Base-by-base conservation (phyloP, 2,888 invertebrate genomes). In the Drosophila stalkeri region DNA sequence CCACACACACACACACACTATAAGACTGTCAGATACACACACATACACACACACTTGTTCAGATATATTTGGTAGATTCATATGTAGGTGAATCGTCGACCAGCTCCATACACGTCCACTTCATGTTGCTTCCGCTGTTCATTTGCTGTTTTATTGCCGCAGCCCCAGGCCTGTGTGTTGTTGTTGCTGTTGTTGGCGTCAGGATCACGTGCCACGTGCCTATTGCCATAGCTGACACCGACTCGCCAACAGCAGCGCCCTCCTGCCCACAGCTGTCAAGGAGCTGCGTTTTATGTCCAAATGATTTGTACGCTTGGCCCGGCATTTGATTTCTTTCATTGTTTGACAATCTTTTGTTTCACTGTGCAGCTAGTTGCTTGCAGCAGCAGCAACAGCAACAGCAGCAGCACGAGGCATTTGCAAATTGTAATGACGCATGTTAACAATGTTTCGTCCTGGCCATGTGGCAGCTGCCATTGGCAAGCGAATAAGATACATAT, bases 341-440 rank as follows among this genome's bases (percentile, higher is more conserved):
- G 62, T 75, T 78, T 46, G 68, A 62, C 55, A 41, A 55, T 64
- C 73, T 72, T 75, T 71, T 81, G 80, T 80, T 72, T 71, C 67
- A 62, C 47, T 59, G 56, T 61, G 72, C 61, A 63, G 60, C 44
- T 23, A 35, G 39, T 23, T 31, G 39, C 49, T 33, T 51, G 49
- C 49, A 49, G 31, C 20, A 27, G 43, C 43, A 43, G 49, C 43
- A 43, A 46, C 67, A 67, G 57, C 74, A 72, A 3, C 11, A 35
- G 35, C 35, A 44, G 52, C 67, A 67, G 60, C 72, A 72, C 72
- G 68, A 83, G 81, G 65, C 81, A 82, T 81, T 83, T 84, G 81
- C 89, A 89, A 90, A 89, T 85, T 90, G 90, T 90, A 91, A 90
- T 90, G 90, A 89, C 89, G 90, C 85, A 90, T 90, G 91, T 90